Evolutionary conservation across 1,140 invertebrate species (phyloP), one percentile per base, ranked within the genome.

Genomic region (Hylaeus anthracinus): DNA sequence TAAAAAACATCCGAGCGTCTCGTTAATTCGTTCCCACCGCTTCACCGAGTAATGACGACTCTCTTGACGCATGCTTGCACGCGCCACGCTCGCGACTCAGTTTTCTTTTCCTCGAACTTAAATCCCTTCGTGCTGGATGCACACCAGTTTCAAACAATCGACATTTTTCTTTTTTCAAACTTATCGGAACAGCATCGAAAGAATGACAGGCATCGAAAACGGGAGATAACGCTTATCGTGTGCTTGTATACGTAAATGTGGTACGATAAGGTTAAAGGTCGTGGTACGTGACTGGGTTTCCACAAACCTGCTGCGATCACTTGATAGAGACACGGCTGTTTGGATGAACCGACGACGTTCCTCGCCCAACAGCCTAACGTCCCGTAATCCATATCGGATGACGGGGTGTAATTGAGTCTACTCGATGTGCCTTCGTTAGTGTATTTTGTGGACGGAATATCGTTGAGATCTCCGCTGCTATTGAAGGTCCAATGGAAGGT

Each of bases 311-410:
- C 96, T 48, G 96, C 95, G 78, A 97, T 94, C 53, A 97, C 95
- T 86, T 97, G 96, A 90, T 96, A 97, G 74, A 97, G 93, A 89
- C 97, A 98, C 3, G 97, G 96, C 45, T 95, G 95, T 81, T 94
- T 95, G 90, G 97, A 96, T 53, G 94, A 91, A 5, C 97, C 97
- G 45, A 97, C 95, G 72, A 94, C 93, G 92, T 97, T 97, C 85
- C 94, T 95, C 0, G 96, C 97, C 93, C 96, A 96, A 86, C 97
- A 98, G 72, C 96, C 94, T 8, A 97, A 93, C 72, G 95, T 96
- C 43, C 97, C 97, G 91, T 97, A 97, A 92, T 97, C 97, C 88
- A 94, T 92, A 84, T 95, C 95, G 26, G 93, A 94, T 48, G 89
- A 91, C 0, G 95, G 94, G 0, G 94, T 94, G 89, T 95, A 95